These are phyloP conservation scores for Ditylenchus weischeri DNA, from an alignment of 2,888 invertebrate species.

Conservation along the genomic window DNA sequence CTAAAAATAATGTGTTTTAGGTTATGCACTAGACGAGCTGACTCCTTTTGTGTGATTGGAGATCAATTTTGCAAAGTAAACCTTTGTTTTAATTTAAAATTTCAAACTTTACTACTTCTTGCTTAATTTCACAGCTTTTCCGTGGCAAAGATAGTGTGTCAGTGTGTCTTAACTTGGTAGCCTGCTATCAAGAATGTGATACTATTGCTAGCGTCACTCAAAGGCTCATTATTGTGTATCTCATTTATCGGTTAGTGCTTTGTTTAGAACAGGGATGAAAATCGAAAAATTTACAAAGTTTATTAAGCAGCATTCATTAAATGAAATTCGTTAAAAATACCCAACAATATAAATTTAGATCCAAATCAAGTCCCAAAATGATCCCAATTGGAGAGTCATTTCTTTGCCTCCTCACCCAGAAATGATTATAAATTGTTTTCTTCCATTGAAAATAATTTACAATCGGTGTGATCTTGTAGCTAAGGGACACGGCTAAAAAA, in stretches of 20 bases:
- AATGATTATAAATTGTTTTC: too few species aligned
- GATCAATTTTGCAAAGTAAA: conserved; percentile 12
- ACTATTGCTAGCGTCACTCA: conserved; percentile 31
- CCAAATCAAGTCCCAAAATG: too few species aligned
- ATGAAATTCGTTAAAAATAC: too few species aligned
- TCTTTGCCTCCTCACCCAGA: too few species aligned
- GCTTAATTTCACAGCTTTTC: conserved; percentile 1
- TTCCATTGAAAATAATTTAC: too few species aligned
- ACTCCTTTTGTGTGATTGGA: conserved; percentile 12
- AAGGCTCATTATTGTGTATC: conserved; percentile 35
- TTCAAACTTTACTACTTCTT: not conserved
- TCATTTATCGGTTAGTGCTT: conserved; percentile 27
- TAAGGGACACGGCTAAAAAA: too few species aligned
- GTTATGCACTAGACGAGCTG: conserved; percentile 4
- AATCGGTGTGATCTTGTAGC: too few species aligned
- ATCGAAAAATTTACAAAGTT: not conserved
- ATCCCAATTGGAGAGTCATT: too few species aligned
- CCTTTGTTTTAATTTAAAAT: not conserved
- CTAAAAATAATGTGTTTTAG: not conserved
- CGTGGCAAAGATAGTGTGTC: conserved; percentile 11
- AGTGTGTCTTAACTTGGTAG: conserved; percentile 27
- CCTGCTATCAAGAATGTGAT: conserved; percentile 26
- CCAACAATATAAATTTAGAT: too few species aligned
- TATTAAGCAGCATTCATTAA: too few species aligned
- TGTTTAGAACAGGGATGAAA: not conserved